These are phyloP conservation scores for Drosophila nigrodunni DNA, from an alignment of 1,140 invertebrate genomes.

Conservation along the genomic window DNA sequence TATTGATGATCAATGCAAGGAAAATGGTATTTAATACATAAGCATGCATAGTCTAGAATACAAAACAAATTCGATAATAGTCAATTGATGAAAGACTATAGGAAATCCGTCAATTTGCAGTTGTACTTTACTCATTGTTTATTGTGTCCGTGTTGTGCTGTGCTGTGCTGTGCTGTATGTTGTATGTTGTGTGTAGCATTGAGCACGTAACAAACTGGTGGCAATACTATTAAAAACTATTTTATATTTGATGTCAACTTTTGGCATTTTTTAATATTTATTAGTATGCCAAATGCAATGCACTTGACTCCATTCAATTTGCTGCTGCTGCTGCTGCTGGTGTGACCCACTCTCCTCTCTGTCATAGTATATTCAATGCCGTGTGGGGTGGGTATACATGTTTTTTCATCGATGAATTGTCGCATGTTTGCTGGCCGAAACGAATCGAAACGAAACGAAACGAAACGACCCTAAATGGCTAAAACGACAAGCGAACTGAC, in stretches of 20 bases:
- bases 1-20: slow-evolving; percentile 4
- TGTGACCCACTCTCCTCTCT: not conserved
- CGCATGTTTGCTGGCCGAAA: slow-evolving; percentile 55
- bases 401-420: slow-evolving; percentile 63
- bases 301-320: slow-evolving; percentile 49
- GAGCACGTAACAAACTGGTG: slow-evolving; percentile 33
- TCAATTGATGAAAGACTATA: slow-evolving; percentile 44
- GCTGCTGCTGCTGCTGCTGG: not conserved
- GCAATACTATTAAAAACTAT: slow-evolving; percentile 27
- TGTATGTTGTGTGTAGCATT: slow-evolving; percentile 13
- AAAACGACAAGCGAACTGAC: slow-evolving; percentile 27
- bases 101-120: slow-evolving; percentile 42
- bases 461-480: slow-evolving; percentile 40
- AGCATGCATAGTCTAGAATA: not conserved
- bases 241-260: slow-evolving; percentile 35
- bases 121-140: slow-evolving; percentile 27
- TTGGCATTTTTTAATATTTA: slow-evolving; percentile 44
- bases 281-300: slow-evolving; percentile 54
- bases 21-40: slow-evolving; percentile 7
- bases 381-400: slow-evolving; percentile 21
- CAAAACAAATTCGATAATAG: slow-evolving; percentile 24
- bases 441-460: not conserved
- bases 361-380: not conserved
- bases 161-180: too few species aligned
- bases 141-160: slow-evolving; percentile 47